Evolutionary conservation across 2,797 vertebrate species (phyloP).

Genomic region (Lycodopsis pacificus): DNA sequence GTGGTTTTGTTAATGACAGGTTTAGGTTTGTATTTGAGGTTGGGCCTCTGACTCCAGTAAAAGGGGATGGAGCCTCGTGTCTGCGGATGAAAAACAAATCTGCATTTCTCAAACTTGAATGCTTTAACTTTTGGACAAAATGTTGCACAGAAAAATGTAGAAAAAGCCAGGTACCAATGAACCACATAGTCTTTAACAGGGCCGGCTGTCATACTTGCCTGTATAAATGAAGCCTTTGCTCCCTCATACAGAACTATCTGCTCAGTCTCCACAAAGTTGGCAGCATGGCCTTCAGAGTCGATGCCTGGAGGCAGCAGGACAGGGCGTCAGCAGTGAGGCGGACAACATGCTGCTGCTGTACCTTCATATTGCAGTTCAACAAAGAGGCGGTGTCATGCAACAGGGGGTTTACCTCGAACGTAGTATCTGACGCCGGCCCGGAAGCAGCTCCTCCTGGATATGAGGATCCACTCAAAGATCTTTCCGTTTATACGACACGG

Average conservation of each 20-base stretch:
- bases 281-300: slow-evolving; percentile 97
- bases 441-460: slow-evolving; percentile 98
- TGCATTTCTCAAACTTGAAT: neutral
- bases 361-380: neutral
- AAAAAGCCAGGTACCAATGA: neutral
- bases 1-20: slow-evolving; percentile 95
- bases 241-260: slow-evolving; percentile 95
- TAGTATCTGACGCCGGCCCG: slow-evolving; percentile 97
- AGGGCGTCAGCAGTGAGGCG: neutral
- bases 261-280: slow-evolving; percentile 98
- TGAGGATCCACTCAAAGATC: slow-evolving; percentile 96
- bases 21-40: slow-evolving; percentile 97
- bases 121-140: neutral
- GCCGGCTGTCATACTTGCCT: slow-evolving; percentile 79
- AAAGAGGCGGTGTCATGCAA: neutral
- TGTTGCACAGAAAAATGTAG: neutral
- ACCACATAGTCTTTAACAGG: neutral
- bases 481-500: slow-evolving; percentile 96
- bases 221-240: slow-evolving; percentile 93
- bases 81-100: slow-evolving; percentile 68
- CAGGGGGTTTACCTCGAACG: slow-evolving; percentile 89
- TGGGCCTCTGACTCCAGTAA: slow-evolving; percentile 99
- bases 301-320: slow-evolving; percentile 85
- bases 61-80: slow-evolving; percentile 98
- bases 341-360: neutral